Conservation (phyloP, 1,140 invertebrate species). For the Drosophila tropicalis region DNA sequence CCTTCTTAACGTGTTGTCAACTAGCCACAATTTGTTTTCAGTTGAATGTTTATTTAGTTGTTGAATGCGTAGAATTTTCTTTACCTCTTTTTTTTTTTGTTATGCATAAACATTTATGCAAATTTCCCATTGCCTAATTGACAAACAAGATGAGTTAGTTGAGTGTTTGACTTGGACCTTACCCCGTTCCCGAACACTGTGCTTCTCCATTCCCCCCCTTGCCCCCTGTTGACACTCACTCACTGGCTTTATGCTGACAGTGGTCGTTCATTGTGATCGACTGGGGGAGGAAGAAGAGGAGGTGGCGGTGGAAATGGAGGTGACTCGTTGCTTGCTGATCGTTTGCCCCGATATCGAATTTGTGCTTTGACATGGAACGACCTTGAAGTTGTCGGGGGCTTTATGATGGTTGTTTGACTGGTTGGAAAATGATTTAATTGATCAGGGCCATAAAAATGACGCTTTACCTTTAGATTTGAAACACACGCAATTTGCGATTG, state of each 20-base stretch:
- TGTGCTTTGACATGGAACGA: constrained; percentile 67
- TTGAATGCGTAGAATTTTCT: constrained; percentile 39
- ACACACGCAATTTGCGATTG: constrained; percentile 47
- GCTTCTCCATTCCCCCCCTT: background rate
- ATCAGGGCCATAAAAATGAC: constrained; percentile 54
- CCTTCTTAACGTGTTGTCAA: constrained; percentile 12
- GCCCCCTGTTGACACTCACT: background rate
- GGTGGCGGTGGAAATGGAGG: constrained; percentile 40
- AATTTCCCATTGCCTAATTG: constrained; percentile 59
- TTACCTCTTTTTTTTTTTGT: constrained; percentile 15
- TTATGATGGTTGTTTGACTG: constrained; percentile 28
- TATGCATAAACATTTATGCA: constrained; percentile 64
- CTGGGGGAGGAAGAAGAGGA: constrained; percentile 34
- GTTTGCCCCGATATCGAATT: constrained; percentile 40
- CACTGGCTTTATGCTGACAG: constrained; percentile 35
- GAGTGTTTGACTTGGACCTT: constrained; percentile 40
- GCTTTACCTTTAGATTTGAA: constrained; percentile 30
- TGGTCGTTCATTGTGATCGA: constrained; percentile 54
- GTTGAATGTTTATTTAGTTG: constrained; percentile 46
- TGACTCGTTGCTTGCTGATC: constrained; percentile 21
- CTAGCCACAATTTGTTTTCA: constrained; percentile 40
- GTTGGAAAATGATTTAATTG: constrained; percentile 60
- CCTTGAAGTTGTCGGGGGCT: constrained; percentile 50
- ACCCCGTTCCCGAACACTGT: background rate
- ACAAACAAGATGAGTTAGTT: constrained; percentile 46